A percentile compares a stretch with the other conserved stretches of the same genome.
phyloP scores from a whole-genome alignment of 2,113 vertebrate genomes.

The Gavia stellata region DNA sequence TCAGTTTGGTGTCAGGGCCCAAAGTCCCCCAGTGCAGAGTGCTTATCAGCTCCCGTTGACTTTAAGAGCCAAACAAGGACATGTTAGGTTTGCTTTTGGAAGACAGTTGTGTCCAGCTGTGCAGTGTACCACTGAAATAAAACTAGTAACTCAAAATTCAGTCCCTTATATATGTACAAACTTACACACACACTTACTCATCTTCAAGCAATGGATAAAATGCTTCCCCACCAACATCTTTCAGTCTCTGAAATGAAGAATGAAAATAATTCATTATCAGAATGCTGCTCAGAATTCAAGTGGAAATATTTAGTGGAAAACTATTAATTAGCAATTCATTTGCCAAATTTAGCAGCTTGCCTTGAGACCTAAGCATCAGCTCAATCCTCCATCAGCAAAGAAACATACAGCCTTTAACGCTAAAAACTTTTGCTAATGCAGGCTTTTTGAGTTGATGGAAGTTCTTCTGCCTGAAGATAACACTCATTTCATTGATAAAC shows the following conservation, averaged over 20 bases:
- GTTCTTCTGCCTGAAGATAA: background rate
- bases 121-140: background rate
- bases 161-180: background rate
- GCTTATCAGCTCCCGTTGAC: background rate
- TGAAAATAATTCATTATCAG: background rate
- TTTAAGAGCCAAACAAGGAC: background rate
- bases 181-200: conserved; percentile 80
- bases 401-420: background rate
- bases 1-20: background rate
- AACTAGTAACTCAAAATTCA: background rate
- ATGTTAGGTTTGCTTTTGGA: background rate
- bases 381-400: background rate
- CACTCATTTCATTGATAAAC: background rate
- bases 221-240: conserved; percentile 93
- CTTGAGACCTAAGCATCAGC: background rate
- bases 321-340: background rate
- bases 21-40: background rate
- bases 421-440: background rate
- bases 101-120: background rate
- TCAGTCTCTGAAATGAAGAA: conserved; percentile 81
- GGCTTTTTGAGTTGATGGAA: background rate
- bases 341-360: background rate
- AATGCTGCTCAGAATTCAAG: background rate
- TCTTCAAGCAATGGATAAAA: conserved; percentile 96
- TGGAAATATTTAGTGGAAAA: background rate